Conservation (phyloP, 2,888 invertebrate species). For the Hypercompe scribonia region DNA sequence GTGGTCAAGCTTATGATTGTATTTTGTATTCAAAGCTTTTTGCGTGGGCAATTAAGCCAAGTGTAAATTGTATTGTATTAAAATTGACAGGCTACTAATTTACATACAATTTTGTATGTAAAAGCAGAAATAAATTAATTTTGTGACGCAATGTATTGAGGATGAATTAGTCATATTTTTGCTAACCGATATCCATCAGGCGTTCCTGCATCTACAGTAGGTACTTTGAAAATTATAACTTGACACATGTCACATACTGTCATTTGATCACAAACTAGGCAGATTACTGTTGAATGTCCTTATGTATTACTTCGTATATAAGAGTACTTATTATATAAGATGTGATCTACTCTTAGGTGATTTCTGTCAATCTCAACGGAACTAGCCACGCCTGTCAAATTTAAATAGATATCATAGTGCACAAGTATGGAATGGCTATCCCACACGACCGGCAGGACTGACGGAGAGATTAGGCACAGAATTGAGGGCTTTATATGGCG, state of each 20-base stretch:
- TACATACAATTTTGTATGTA: background rate
- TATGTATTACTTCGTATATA: no score
- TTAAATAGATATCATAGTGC: no score
- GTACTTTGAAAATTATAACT: background rate
- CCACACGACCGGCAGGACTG: background rate
- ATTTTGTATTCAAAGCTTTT: slow-evolving; percentile 12
- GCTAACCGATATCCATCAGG: slow-evolving; percentile 12
- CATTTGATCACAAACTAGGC: no score
- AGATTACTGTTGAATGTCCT: no score
- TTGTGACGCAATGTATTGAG: background rate
- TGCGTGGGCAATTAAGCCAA: background rate
- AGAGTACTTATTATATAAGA: no score
- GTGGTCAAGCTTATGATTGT: slow-evolving; percentile 13
- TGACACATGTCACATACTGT: background rate
- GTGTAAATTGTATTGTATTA: background rate
- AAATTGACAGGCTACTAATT: background rate
- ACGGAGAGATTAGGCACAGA: no score
- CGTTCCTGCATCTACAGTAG: background rate
- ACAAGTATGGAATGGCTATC: background rate
- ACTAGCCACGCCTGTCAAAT: no score
- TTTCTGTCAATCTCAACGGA: no score
- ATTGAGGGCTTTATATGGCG: no score
- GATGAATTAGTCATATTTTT: slow-evolving; percentile 8
- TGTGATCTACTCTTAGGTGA: no score
- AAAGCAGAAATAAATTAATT: background rate